These are phyloP conservation scores for Oncorhynchus gorbuscha DNA, from an alignment of 2,113 vertebrate species.

Conservation along the genomic window DNA sequence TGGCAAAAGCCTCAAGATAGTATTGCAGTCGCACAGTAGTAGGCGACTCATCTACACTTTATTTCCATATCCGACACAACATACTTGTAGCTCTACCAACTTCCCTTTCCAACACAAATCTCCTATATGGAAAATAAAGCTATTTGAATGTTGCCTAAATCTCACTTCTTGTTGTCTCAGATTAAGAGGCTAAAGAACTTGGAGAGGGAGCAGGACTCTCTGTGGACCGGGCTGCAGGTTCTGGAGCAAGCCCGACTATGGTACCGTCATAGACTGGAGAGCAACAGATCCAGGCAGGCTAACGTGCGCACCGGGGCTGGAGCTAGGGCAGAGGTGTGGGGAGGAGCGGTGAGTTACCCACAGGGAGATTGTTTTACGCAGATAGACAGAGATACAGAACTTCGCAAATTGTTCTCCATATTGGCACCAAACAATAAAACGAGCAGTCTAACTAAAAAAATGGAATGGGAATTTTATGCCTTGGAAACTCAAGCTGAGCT, in stretches of 20 bases:
- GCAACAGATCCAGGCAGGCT: constrained; percentile 42
- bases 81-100: neutral
- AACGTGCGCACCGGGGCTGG: neutral
- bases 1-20: constrained; percentile 22
- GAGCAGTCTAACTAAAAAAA: neutral
- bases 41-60: too few species aligned
- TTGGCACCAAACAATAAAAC: neutral
- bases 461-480: neutral
- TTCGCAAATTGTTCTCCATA: too few species aligned
- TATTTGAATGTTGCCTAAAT: too few species aligned
- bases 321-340: neutral
- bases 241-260: constrained; percentile 67
- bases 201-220: constrained; percentile 72
- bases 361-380: neutral
- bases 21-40: neutral
- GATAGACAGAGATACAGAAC: neutral
- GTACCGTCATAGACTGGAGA: constrained; percentile 56
- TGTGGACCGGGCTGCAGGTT: constrained; percentile 68
- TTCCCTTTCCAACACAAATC: neutral
- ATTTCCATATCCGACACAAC: too few species aligned
- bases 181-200: constrained; percentile 67
- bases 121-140: neutral
- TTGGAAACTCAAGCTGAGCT: neutral
- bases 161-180: constrained; percentile 36
- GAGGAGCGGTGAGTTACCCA: neutral